Percentiles rank a stretch among this genome's conserved stretches.
phyloP scores from a whole-genome alignment of 2,797 vertebrate genomes.

The Choloepus didactylus region DNA sequence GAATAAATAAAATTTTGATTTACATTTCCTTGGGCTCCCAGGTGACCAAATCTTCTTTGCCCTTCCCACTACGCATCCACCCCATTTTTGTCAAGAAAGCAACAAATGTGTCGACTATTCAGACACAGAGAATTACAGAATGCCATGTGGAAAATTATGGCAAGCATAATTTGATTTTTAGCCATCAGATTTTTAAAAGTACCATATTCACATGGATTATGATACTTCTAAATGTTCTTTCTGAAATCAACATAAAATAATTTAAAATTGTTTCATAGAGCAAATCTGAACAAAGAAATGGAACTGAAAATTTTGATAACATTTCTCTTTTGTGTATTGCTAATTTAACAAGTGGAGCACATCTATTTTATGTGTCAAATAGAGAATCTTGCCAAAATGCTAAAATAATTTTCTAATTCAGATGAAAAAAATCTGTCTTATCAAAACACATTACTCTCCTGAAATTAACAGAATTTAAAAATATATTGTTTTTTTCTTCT shows the following conservation, averaged over 20 bases:
- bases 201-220: neutral
- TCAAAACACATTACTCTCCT: neutral
- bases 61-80: neutral
- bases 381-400: conserved; percentile 3
- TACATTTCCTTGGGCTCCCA: neutral
- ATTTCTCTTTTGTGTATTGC: neutral
- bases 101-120: neutral
- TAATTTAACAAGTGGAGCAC: neutral
- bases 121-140: neutral
- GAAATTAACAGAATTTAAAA: conserved; percentile 38
- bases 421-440: neutral
- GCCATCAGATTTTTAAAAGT: neutral
- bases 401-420: conserved; percentile 4
- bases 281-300: conserved; percentile 25
- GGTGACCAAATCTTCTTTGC: neutral
- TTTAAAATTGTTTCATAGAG: neutral
- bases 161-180: neutral
- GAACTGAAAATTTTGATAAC: neutral
- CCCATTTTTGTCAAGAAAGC: neutral
- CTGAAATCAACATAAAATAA: neutral
- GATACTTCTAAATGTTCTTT: neutral
- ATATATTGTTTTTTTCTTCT: neutral
- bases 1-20: neutral
- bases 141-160: neutral
- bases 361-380: neutral